Conservation (phyloP, 2,113 vertebrate species). For the Tenrec ecaudatus region DNA sequence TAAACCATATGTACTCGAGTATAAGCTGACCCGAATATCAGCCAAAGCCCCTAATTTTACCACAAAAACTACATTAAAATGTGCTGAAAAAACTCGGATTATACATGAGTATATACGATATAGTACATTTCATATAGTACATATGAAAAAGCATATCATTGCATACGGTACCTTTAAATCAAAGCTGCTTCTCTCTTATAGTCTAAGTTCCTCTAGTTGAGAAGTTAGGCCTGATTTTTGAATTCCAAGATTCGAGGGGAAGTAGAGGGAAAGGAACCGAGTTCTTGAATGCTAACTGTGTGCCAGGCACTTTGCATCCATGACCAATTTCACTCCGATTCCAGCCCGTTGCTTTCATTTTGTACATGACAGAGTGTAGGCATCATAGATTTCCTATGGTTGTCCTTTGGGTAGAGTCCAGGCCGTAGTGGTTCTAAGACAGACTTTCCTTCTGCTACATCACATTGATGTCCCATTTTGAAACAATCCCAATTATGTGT, state of each 20-base stretch:
- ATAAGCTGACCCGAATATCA: no score
- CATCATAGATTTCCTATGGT: neutral
- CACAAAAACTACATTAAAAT: no score
- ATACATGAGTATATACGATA: no score
- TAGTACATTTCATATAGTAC: no score
- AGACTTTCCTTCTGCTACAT: neutral
- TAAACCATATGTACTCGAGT: no score
- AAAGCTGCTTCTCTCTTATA: slow-evolving; percentile 14
- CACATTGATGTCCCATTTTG: neutral
- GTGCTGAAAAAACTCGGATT: no score
- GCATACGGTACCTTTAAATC: neutral
- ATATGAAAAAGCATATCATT: neutral
- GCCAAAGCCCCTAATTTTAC: no score
- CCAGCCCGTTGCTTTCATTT: neutral
- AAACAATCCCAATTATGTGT: neutral
- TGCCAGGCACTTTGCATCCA: neutral
- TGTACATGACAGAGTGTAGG: neutral
- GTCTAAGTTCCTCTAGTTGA: neutral
- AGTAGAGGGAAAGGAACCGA: neutral
- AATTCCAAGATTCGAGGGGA: neutral
- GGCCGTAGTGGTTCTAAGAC: neutral
- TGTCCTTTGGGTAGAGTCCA: neutral
- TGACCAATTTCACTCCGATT: neutral
- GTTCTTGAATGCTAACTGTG: neutral
- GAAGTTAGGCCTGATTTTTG: slow-evolving; percentile 1